Conservation (phyloP, 1,140 invertebrate genomes). For the Drosophila ohnishii region DNA sequence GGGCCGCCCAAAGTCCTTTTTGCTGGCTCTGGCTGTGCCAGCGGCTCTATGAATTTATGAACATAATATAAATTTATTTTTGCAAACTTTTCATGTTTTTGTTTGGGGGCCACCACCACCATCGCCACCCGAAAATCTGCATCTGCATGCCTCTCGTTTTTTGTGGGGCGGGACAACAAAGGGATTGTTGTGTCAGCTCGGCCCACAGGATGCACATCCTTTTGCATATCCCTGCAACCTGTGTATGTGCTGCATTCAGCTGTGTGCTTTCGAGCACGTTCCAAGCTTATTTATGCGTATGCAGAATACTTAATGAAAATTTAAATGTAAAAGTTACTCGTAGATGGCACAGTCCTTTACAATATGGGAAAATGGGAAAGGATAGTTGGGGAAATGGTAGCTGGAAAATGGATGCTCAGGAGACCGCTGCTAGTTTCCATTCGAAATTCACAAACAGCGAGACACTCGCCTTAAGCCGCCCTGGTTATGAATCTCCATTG, state of each 20-base stretch:
- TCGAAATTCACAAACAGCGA: conserved; percentile 44
- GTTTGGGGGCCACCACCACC: conserved; percentile 45
- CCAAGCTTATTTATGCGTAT: conserved; percentile 82
- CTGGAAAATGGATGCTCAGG: not conserved
- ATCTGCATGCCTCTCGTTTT: conserved; percentile 23
- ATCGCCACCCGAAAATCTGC: conserved; percentile 59
- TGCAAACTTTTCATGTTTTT: conserved; percentile 81
- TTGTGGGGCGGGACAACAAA: conserved; percentile 59
- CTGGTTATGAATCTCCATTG: conserved; percentile 32
- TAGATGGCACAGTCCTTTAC: conserved; percentile 44
- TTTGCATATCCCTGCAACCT: conserved; percentile 20
- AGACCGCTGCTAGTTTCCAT: conserved; percentile 13
- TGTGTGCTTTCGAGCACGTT: conserved; percentile 76
- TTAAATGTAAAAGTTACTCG: conserved; percentile 82
- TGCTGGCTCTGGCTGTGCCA: conserved; percentile 46
- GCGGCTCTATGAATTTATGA: conserved; percentile 82
- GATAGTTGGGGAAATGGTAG: not conserved
- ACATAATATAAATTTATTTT: conserved; percentile 83
- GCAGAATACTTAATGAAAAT: conserved; percentile 82
- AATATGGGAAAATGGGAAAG: conserved; percentile 5
- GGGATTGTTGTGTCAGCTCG: conserved; percentile 72
- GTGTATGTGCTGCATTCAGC: conserved; percentile 56
- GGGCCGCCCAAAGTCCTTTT: conserved; percentile 62
- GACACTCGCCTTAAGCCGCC: conserved; percentile 25
- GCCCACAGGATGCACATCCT: conserved; percentile 32